phyloP scores from a whole-genome alignment of 2,797 vertebrate species.

The Danio tinwini region DNA sequence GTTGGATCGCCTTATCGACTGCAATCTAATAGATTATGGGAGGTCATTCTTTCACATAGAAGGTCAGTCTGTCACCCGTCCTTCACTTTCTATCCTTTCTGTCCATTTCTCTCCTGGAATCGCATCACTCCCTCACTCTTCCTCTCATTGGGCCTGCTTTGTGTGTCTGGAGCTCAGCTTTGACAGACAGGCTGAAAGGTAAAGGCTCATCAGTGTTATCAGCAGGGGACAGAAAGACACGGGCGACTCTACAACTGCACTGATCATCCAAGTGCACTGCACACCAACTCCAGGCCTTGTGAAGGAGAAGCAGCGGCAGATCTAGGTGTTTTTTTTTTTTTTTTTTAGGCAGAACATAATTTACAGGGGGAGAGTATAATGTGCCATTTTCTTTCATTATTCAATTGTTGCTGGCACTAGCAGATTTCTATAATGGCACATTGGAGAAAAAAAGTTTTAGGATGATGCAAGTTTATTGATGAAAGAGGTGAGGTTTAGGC shows the following conservation, averaged over 20 bases:
- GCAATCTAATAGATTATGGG: constrained; percentile 46
- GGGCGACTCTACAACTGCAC: constrained; percentile 30
- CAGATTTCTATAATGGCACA: too few species aligned
- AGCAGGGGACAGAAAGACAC: constrained; percentile 50
- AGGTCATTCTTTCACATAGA: constrained; percentile 46
- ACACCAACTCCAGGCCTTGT: background rate
- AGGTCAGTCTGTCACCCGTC: constrained; percentile 55
- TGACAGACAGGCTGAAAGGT: constrained; percentile 46
- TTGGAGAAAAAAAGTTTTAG: too few species aligned
- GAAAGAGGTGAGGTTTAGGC: too few species aligned
- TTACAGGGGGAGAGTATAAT: too few species aligned
- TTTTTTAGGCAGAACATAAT: too few species aligned
- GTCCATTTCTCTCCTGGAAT: background rate
- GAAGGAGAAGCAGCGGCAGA: background rate
- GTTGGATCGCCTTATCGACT: constrained; percentile 35
- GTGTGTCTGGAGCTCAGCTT: constrained; percentile 41
- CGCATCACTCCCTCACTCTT: constrained; percentile 9
- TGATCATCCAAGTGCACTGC: constrained; percentile 22
- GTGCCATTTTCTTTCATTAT: too few species aligned
- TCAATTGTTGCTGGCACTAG: too few species aligned
- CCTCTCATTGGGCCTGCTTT: constrained; percentile 41
- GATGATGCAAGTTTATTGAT: too few species aligned
- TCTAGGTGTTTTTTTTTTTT: too few species aligned
- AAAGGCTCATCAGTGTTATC: constrained; percentile 58
- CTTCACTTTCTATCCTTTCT: constrained; percentile 25